These are phyloP conservation scores for Serripes groenlandicus DNA, from an alignment of 2,888 invertebrate genomes.

Conservation along the genomic window DNA sequence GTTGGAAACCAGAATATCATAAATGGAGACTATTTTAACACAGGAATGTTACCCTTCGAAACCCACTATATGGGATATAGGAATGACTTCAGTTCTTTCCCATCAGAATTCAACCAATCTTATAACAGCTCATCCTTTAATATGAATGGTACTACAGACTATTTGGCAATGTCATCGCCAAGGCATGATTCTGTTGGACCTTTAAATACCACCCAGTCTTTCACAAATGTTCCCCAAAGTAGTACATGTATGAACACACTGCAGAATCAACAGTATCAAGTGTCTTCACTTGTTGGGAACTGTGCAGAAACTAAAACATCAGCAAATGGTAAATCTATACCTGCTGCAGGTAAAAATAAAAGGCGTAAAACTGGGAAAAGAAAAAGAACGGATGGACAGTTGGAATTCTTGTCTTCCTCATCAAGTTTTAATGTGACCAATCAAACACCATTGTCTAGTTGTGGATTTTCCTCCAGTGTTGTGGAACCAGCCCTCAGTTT, in stretches of 20 bases:
- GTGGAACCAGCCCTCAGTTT: constrained; percentile 9
- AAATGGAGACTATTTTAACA: constrained; percentile 30
- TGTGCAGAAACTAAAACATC: neutral
- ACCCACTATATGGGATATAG: neutral
- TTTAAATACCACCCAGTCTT: neutral
- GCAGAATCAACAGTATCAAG: neutral
- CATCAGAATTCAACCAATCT: neutral
- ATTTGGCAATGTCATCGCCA: constrained; percentile 5
- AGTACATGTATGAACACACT: neutral
- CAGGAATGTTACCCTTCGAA: constrained; percentile 28
- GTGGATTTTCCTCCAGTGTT: neutral
- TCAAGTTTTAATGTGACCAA: constrained; percentile 8
- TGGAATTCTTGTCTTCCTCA: neutral
- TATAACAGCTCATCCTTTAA: constrained; percentile 2
- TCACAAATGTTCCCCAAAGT: neutral
- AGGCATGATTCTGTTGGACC: neutral
- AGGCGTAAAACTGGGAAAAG: neutral
- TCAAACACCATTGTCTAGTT: neutral
- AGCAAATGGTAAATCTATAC: neutral
- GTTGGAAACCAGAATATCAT: neutral
- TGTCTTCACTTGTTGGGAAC: neutral
- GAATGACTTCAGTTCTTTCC: neutral
- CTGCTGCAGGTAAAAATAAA: neutral
- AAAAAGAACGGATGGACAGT: constrained; percentile 11
- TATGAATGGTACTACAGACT: constrained; percentile 4